Conservation (phyloP, 2,888 invertebrate genomes). For the Melikaiella ostensackeni region DNA sequence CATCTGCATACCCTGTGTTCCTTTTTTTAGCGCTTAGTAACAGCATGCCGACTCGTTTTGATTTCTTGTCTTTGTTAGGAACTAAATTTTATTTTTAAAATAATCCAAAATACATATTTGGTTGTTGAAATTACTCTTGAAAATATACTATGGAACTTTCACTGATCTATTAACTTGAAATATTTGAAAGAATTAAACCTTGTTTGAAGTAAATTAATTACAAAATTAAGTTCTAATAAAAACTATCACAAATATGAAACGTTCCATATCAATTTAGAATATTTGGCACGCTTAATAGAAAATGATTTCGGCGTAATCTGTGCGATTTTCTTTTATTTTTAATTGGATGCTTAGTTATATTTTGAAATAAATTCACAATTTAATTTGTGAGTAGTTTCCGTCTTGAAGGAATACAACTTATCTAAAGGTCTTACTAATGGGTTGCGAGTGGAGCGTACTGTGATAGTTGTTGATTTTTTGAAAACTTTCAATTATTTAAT, state of each 20-base stretch:
- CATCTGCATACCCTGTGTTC: conserved; percentile 58
- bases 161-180: background rate
- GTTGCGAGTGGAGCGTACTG: conserved; percentile 16
- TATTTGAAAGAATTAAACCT: background rate
- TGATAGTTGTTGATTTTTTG: conserved; percentile 11
- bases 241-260: background rate
- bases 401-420: background rate
- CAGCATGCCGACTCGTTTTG: conserved; percentile 11
- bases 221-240: background rate
- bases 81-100: background rate
- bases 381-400: background rate
- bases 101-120: background rate
- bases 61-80: background rate
- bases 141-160: background rate
- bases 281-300: background rate
- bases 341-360: background rate
- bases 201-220: background rate
- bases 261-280: background rate
- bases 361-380: background rate
- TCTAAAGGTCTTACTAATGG: background rate
- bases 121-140: background rate
- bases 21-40: conserved; percentile 49
- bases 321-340: background rate
- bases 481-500: background rate
- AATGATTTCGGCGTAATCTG: background rate